Evolutionary conservation across 2,888 invertebrate species (phyloP), one percentile per base, ranked within the genome.

Genomic region (Prenolepis imparis): DNA sequence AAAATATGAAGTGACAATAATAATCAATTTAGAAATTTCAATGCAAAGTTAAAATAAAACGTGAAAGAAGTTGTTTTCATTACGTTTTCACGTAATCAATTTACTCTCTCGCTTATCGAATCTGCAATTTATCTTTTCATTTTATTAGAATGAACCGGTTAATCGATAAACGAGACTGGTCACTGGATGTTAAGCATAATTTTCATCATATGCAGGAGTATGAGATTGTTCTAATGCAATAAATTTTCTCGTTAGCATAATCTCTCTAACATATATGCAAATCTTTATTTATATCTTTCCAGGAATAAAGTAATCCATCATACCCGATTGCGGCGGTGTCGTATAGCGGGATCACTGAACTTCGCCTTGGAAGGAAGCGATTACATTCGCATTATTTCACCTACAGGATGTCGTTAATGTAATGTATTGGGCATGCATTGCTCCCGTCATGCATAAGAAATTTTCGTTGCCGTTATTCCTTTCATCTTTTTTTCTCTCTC

Each of bases 271-370:
- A 18, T 64, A 36, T 64, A 36, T 24, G 18, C 5, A 67, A 77
- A 67, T 55, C 24, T 67, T 55, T 67, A 68, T 67, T 55, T 68
- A 28, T 48, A 39, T 41, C 24, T 41, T 5, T 36, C 36, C n/a
- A 4, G 39, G 39, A 66, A 11, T 66, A 24, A 68, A 15, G 41
- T n/a, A 72, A 44, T 61, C 61, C 44, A 59, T 32, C 36, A 18
- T 44, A 52, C 18, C 74, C 55, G 24, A 73, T 52, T 70, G 18
- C n/a, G n/a, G n/a, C n/a, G n/a, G n/a, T 57, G 68, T 77, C 87
- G 75, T 28, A 9, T 24, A 77, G 78, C 59, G 21, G 2, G 36
- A 72, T 78, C 59, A 48, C 18, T 80, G 74, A 81, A 48, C 78
- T 72, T 80, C 18, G 44, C 72, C 59, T 80, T 72, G 41, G 44